phyloP scores from a whole-genome alignment of 2,113 vertebrate genomes.

The Urocynchramus pylzowi region DNA sequence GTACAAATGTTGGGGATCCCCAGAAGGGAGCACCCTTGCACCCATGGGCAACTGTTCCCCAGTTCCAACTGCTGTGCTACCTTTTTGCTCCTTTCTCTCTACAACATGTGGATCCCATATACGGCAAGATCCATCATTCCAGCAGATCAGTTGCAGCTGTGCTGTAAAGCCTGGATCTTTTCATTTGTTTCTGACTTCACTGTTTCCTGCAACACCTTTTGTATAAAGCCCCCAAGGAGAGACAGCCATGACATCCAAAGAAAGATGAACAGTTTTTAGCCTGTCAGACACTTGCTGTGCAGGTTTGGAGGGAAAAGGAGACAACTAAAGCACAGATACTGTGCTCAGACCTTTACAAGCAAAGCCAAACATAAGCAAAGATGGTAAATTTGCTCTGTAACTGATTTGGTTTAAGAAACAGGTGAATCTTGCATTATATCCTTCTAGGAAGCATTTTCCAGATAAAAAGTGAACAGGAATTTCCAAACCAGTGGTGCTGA shows the following conservation, averaged over 20 bases:
- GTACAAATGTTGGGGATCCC: not conserved
- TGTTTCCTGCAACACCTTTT: not conserved
- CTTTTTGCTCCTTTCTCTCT: not conserved
- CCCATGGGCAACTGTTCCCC: not conserved
- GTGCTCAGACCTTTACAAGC: not conserved
- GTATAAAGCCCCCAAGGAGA: not conserved
- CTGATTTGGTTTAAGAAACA: not conserved
- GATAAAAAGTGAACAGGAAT: not conserved
- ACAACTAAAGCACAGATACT: not conserved
- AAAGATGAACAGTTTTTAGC: not conserved
- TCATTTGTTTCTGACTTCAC: not conserved
- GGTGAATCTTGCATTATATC: not conserved
- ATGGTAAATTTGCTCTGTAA: not conserved
- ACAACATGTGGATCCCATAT: not conserved
- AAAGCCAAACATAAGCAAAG: not conserved
- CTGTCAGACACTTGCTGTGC: not conserved
- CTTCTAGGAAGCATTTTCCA: not conserved
- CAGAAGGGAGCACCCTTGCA: not conserved
- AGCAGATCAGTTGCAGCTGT: not conserved
- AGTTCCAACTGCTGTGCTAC: not conserved
- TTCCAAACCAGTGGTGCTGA: not conserved
- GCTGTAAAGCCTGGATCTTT: not conserved
- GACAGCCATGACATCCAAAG: not conserved
- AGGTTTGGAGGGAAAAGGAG: not conserved
- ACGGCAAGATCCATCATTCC: not conserved